These are phyloP conservation scores for Gavia stellata DNA, from an alignment of 2,113 vertebrate genomes.

Conservation along the genomic window DNA sequence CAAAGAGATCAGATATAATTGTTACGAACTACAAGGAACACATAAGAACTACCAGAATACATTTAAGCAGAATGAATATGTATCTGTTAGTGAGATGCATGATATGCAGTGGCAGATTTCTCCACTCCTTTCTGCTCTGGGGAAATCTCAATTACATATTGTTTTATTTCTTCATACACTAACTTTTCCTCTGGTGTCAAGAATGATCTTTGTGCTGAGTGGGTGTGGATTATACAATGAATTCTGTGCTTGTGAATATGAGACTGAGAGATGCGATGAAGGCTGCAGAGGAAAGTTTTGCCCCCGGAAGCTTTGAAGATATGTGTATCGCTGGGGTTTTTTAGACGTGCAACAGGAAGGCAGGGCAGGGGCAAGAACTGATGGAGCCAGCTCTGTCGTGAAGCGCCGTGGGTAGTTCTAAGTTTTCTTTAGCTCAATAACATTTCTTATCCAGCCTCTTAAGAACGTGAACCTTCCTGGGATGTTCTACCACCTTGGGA, in stretches of 20 bases:
- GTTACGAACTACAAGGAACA: conserved; percentile 17
- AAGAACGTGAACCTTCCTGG: background rate
- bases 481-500: background rate
- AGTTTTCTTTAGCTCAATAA: background rate
- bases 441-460: background rate
- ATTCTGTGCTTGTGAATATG: background rate
- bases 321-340: accelerated
- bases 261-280: background rate
- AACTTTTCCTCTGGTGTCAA: conserved; percentile 32
- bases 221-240: background rate
- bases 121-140: conserved; percentile 1
- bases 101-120: background rate
- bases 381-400: background rate
- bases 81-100: background rate
- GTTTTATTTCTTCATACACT: background rate
- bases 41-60: conserved; percentile 31
- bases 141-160: conserved; percentile 13
- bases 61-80: conserved; percentile 25
- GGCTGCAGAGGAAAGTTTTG: background rate
- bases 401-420: background rate
- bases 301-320: background rate
- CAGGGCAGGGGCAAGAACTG: background rate
- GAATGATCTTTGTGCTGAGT: conserved; percentile 10
- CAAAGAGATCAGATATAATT: conserved; percentile 47
- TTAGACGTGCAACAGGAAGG: background rate